Evolutionary conservation across 1,140 invertebrate genomes (phyloP).

Genomic region (Papilio polyxenes): DNA sequence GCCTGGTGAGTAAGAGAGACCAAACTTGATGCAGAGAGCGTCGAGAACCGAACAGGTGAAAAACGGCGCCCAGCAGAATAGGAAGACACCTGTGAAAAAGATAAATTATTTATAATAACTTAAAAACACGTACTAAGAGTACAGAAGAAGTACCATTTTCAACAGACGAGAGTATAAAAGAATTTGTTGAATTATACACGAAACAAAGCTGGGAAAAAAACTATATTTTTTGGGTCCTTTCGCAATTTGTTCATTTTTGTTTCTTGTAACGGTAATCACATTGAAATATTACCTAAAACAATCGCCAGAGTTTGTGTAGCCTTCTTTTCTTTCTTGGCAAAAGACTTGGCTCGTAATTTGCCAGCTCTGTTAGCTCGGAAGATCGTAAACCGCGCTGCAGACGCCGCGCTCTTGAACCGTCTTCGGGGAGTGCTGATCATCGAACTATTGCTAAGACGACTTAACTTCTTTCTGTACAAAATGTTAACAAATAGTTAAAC

Average conservation of each 20-base stretch:
- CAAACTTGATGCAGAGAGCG: constrained; percentile 93
- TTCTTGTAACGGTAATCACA: neutral
- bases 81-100: constrained; percentile 88
- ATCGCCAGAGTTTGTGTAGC: constrained; percentile 99
- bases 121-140: no score
- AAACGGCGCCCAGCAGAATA: constrained; percentile 99
- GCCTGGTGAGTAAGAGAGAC: constrained; percentile 90
- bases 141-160: neutral
- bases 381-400: constrained; percentile 92
- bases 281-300: constrained; percentile 91
- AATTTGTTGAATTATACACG: no score
- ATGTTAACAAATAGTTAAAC: constrained; percentile 2
- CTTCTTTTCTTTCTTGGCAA: constrained; percentile 97
- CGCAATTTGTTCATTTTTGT: neutral
- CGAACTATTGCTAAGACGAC: constrained; percentile 65
- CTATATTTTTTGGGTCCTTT: no score
- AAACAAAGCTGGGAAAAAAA: no score
- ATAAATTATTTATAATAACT: neutral
- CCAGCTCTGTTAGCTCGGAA: constrained; percentile 95
- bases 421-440: constrained; percentile 69
- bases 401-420: constrained; percentile 70
- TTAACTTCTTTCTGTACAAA: constrained; percentile 66
- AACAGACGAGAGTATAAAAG: no score
- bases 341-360: constrained; percentile 95
- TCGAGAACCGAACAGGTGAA: constrained; percentile 98